Conservation (phyloP, 2,797 vertebrate species). For the Falco berigora region DNA sequence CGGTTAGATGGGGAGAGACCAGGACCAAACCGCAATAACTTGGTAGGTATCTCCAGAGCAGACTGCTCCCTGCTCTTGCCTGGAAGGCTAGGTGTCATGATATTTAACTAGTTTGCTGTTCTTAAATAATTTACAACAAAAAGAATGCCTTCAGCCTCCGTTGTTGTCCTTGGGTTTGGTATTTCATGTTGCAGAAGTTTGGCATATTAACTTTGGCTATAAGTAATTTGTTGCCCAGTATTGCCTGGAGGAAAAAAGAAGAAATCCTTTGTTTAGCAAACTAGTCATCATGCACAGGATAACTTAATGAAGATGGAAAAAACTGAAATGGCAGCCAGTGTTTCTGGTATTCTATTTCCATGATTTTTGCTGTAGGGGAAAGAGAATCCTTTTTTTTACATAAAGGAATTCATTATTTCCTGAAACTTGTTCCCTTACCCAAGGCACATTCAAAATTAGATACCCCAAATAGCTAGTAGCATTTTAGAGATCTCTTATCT, state of each 20-base stretch:
- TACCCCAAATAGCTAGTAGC: neutral
- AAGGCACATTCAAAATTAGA: neutral
- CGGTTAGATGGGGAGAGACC: slow-evolving; percentile 94
- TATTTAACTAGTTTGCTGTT: neutral
- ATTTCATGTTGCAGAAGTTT: neutral
- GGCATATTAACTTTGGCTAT: fast-evolving
- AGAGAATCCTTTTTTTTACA: neutral
- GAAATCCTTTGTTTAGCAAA: neutral
- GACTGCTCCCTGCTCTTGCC: neutral
- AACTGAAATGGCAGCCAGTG: neutral
- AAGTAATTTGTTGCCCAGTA: neutral
- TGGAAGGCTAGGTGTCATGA: neutral
- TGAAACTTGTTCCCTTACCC: neutral
- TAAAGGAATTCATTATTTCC: neutral
- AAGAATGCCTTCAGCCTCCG: neutral
- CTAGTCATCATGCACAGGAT: neutral
- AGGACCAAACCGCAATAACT: slow-evolving; percentile 91
- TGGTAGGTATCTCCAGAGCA: slow-evolving; percentile 74
- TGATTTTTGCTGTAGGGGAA: neutral
- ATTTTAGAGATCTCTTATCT: neutral
- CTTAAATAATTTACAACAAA: slow-evolving; percentile 1
- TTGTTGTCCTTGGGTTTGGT: neutral
- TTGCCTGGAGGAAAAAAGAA: neutral
- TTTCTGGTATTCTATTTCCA: neutral
- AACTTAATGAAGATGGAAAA: neutral